phyloP scores from a whole-genome alignment of 2,888 invertebrate genomes.

The Sarcophaga rosellei region DNA sequence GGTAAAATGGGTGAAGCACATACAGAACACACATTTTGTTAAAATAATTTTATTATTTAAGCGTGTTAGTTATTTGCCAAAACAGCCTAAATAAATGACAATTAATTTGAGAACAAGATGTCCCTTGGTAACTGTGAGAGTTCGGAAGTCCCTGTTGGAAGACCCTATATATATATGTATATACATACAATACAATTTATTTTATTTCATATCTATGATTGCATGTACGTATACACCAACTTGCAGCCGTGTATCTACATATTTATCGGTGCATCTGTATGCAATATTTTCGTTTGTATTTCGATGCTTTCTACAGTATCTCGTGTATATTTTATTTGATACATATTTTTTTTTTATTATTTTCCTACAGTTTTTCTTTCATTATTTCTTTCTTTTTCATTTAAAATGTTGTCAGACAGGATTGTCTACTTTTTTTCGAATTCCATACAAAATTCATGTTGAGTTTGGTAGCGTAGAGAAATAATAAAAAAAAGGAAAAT shows the following conservation, averaged over 20 bases:
- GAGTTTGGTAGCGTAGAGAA: not conserved
- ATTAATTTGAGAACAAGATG: no score
- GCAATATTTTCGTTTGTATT: not conserved
- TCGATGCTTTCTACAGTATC: not conserved
- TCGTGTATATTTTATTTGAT: slow-evolving; percentile 27
- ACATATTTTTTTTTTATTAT: slow-evolving; percentile 25
- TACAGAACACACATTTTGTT: no score
- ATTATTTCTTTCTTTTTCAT: slow-evolving; percentile 16
- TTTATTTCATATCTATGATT: slow-evolving; percentile 1
- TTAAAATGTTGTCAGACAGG: slow-evolving; percentile 63
- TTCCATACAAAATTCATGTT: slow-evolving; percentile 9
- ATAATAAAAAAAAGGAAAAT: slow-evolving; percentile 5
- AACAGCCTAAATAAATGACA: no score
- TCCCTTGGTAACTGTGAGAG: no score
- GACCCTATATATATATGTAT: not conserved
- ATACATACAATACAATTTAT: not conserved
- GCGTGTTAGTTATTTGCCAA: no score
- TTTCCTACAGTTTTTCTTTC: slow-evolving; percentile 36
- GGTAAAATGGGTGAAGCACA: no score
- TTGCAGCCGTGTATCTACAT: no score
- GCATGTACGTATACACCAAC: no score
- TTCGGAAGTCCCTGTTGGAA: no score
- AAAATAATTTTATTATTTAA: no score
- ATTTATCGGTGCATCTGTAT: no score
- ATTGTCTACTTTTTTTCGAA: slow-evolving; percentile 52